Percentiles rank a stretch among this genome's conserved stretches.
Conservation (phyloP, 2,113 vertebrate species). For the Dendropsophus ebraccatus region DNA sequence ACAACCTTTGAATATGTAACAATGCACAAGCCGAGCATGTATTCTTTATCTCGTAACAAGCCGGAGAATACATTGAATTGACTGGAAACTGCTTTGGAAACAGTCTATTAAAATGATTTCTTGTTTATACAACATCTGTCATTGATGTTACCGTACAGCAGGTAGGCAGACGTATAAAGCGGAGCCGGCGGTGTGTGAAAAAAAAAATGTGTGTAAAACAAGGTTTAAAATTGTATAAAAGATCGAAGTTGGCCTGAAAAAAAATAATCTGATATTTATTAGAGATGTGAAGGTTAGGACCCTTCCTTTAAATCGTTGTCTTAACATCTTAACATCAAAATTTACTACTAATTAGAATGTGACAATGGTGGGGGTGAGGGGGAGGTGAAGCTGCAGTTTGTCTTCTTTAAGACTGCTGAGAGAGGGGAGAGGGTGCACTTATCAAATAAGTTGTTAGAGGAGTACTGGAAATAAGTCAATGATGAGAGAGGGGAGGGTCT, state of each 20-base stretch:
- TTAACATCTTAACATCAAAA: too few relatives aligned
- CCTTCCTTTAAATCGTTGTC: too few relatives aligned
- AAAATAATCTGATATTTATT: neutral
- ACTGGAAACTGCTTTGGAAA: neutral
- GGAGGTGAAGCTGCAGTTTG: too few relatives aligned
- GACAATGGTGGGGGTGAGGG: too few relatives aligned
- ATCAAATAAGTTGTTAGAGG: too few relatives aligned
- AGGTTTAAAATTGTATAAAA: neutral
- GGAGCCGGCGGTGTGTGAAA: neutral
- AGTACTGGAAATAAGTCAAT: too few relatives aligned
- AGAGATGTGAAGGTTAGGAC: too few relatives aligned
- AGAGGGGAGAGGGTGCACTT: too few relatives aligned
- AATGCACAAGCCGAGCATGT: neutral
- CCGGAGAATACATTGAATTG: neutral
- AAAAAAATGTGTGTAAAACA: neutral
- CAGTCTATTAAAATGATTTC: neutral
- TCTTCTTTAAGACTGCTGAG: too few relatives aligned
- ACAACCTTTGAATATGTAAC: conserved; percentile 28
- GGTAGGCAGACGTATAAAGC: neutral
- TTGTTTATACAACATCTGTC: neutral
- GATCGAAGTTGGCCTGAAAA: neutral
- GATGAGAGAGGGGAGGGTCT: too few relatives aligned
- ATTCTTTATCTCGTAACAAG: conserved; percentile 19
- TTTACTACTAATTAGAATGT: too few relatives aligned
- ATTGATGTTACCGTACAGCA: neutral